Evolutionary conservation across 2,797 vertebrate species (phyloP).

Genomic region (Alfaro cultratus): DNA sequence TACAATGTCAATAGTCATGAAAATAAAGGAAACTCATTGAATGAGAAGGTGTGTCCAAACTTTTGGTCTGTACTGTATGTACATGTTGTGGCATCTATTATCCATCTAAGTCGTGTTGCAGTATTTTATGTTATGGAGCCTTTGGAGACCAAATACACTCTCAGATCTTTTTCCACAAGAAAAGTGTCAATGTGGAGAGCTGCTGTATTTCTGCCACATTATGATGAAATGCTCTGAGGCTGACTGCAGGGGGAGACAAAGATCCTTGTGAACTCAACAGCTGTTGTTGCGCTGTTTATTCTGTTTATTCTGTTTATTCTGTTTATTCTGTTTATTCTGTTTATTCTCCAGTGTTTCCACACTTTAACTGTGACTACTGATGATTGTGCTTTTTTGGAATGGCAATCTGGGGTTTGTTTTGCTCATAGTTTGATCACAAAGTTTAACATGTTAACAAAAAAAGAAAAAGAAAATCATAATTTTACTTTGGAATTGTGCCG

Average conservation of each 20-base stretch:
- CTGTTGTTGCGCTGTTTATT: not conserved
- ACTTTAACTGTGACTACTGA: not conserved
- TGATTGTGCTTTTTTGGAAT: not conserved
- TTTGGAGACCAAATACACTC: not conserved
- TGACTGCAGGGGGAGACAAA: constrained; percentile 66
- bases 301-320: not conserved
- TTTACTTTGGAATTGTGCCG: not conserved
- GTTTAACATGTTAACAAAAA: not conserved
- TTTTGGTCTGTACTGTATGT: too few relatives aligned
- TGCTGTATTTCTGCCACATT: not conserved
- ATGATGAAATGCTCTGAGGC: constrained; percentile 3
- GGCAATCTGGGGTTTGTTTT: not conserved
- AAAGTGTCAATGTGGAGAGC: not conserved
- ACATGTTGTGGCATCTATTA: not conserved
- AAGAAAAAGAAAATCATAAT: not conserved
- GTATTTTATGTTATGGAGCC: not conserved
- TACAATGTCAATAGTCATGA: too few relatives aligned
- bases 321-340: not conserved
- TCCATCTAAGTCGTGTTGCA: not conserved
- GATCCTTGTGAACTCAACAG: not conserved
- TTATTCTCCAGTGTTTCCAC: not conserved
- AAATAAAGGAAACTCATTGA: too few relatives aligned
- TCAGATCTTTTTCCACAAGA: not conserved
- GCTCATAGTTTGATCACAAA: not conserved
- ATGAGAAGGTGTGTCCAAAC: too few relatives aligned